Evolutionary conservation across 2,888 invertebrate species (phyloP).

Genomic region (Gisinianus flammeolus): DNA sequence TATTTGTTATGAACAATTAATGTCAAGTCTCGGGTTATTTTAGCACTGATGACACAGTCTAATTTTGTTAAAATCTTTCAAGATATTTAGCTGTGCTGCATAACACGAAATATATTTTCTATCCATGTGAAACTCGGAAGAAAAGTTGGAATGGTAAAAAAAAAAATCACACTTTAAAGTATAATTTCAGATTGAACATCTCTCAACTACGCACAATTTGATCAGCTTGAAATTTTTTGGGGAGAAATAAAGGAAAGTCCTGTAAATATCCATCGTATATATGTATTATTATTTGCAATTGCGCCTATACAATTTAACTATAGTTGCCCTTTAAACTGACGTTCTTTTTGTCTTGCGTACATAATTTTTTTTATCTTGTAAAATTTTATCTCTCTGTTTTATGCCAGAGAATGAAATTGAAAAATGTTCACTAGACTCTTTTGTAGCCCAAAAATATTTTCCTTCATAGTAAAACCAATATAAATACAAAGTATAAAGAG

Average conservation of each 20-base stretch:
- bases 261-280: no score
- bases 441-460: no score
- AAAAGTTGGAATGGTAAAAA: not conserved
- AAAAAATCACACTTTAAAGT: not conserved
- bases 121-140: not conserved
- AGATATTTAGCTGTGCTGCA: no score
- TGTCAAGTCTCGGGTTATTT: constrained; percentile 18
- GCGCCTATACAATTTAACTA: no score
- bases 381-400: not conserved
- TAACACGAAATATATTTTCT: not conserved
- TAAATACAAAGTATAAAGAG: no score
- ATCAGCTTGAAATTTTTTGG: not conserved
- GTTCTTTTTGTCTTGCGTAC: no score
- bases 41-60: constrained; percentile 6
- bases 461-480: no score
- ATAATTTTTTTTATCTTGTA: no score
- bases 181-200: not conserved
- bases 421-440: no score
- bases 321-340: no score
- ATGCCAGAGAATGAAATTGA: no score
- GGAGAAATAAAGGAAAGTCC: not conserved
- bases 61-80: not conserved
- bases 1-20: constrained; percentile 32
- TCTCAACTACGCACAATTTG: not conserved
- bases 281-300: no score